Percentiles rank a stretch among this genome's conserved stretches.
phyloP scores from a whole-genome alignment of 2,888 invertebrate species.

The Epicampocera succincta region DNA sequence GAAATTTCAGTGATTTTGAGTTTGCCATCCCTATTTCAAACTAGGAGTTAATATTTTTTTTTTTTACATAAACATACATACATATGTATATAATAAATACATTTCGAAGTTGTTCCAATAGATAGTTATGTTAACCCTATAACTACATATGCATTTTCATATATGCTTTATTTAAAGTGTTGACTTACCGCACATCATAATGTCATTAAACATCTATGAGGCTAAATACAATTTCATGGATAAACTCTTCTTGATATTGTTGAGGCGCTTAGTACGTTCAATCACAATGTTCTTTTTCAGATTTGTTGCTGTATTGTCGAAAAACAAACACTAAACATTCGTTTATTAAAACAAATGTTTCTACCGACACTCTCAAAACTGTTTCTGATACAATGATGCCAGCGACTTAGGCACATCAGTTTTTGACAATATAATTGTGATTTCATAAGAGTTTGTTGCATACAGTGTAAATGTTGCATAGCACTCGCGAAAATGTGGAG shows the following conservation, averaged over 20 bases:
- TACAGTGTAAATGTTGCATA: constrained; percentile 60
- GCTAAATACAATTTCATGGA: constrained; percentile 65
- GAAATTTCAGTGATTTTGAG: no score
- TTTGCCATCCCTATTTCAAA: no score
- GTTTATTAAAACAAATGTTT: constrained; percentile 31
- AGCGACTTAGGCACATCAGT: constrained; percentile 40
- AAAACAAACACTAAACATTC: constrained; percentile 54
- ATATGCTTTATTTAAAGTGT: not conserved
- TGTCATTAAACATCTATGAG: constrained; percentile 69
- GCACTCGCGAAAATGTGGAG: constrained; percentile 44
- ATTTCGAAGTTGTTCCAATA: not conserved
- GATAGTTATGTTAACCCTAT: not conserved
- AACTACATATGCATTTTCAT: no score
- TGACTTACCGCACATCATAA: constrained; percentile 76
- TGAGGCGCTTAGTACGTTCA: constrained; percentile 41
- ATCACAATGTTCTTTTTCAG: constrained; percentile 20
- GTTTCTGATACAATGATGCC: constrained; percentile 50
- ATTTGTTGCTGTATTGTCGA: not conserved
- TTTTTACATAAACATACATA: not conserved
- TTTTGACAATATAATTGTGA: constrained; percentile 36
- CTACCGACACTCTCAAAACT: not conserved
- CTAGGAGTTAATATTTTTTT: no score
- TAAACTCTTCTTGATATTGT: constrained; percentile 71
- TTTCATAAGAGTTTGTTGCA: constrained; percentile 51
- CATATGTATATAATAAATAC: not conserved